Conservation (phyloP, 2,888 invertebrate species). For the Lordiphosa fenestrarum region DNA sequence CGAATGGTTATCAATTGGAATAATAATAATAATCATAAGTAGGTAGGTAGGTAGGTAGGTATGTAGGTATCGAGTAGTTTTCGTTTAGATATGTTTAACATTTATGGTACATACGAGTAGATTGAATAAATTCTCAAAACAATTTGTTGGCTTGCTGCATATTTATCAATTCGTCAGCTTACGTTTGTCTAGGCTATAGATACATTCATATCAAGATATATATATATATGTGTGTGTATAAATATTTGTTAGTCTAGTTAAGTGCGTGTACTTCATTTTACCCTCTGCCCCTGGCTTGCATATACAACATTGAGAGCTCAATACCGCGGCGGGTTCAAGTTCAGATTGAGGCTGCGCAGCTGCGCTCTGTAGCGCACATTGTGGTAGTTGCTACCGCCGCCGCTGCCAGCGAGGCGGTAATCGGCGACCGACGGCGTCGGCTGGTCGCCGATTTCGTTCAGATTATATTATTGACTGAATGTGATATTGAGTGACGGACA, state of each 20-base stretch:
- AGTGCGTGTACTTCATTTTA: constrained; percentile 59
- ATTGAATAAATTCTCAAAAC: constrained; percentile 40
- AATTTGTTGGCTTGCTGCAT: constrained; percentile 12
- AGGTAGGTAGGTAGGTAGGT: constrained; percentile 17
- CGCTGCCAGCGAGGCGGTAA: constrained; percentile 33
- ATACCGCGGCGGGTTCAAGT: constrained; percentile 50
- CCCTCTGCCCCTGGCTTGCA: constrained; percentile 75
- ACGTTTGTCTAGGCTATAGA: constrained; percentile 29
- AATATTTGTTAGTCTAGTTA: constrained; percentile 18
- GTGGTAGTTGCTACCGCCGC: constrained; percentile 36
- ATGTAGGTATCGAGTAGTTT: constrained; percentile 40
- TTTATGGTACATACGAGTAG: constrained; percentile 61
- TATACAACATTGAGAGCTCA: constrained; percentile 39
- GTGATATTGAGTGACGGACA: constrained; percentile 89
- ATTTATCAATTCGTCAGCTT: constrained; percentile 8
- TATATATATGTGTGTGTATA: constrained; percentile 22
- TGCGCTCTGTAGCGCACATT: constrained; percentile 56
- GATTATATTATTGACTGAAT: constrained; percentile 82
- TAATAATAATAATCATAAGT: constrained; percentile 10
- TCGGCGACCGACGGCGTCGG: constrained; percentile 45
- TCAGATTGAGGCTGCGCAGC: constrained; percentile 54
- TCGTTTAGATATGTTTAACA: constrained; percentile 51
- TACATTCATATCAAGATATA: constrained; percentile 13
- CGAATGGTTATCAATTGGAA: constrained; percentile 3
- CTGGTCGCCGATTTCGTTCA: constrained; percentile 64